These are phyloP conservation scores for Malurus melanocephalus DNA, from an alignment of 2,113 vertebrate genomes.

Conservation along the genomic window DNA sequence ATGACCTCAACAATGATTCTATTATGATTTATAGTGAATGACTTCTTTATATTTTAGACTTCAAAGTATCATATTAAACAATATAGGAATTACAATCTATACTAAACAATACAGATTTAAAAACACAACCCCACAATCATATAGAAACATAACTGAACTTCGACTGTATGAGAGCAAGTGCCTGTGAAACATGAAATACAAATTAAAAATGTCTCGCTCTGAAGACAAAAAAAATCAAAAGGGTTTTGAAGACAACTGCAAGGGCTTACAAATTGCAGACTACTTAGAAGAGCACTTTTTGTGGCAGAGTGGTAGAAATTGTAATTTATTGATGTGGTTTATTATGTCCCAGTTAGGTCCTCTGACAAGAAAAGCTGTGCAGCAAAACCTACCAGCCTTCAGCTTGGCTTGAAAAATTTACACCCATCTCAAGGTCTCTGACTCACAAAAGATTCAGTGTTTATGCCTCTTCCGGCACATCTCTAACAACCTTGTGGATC, in stretches of 20 bases:
- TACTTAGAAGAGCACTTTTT: not conserved
- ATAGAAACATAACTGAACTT: not conserved
- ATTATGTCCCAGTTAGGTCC: not conserved
- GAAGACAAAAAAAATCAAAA: not conserved
- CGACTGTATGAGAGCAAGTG: not conserved
- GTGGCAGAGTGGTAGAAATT: not conserved
- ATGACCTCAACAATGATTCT: not conserved
- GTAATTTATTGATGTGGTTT: not conserved
- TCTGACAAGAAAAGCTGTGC: not conserved
- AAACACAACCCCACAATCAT: not conserved
- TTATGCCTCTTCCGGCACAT: not conserved
- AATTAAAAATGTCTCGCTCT: not conserved
- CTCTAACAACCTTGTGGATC: not conserved
- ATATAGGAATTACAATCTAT: not conserved
- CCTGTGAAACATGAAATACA: not conserved
- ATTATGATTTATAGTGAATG: not conserved
- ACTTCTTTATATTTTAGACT: not conserved
- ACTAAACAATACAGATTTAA: not conserved
- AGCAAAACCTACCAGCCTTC: not conserved
- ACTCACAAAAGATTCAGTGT: not conserved
- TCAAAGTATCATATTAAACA: not conserved
- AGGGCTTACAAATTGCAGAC: not conserved
- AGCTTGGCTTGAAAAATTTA: not conserved
- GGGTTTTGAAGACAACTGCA: not conserved
- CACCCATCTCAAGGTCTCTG: not conserved